These are phyloP conservation scores for Galaxias olidus DNA, from an alignment of 2,797 vertebrate species.

Conservation along the genomic window DNA sequence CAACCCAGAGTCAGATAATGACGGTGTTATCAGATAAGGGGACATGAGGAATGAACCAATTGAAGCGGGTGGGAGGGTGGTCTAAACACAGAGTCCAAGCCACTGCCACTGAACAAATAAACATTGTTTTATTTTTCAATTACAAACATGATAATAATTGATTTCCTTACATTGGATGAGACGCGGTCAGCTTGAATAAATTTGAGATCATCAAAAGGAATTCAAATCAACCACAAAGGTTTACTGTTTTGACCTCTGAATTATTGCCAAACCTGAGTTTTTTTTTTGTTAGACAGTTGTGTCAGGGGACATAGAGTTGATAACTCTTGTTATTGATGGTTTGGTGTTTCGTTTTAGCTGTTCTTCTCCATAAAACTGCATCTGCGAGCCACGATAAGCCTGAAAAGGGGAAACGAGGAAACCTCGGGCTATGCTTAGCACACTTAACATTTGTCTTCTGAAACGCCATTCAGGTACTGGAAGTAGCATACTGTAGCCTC, in stretches of 20 bases:
- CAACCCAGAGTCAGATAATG: constrained; percentile 84
- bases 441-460: constrained; percentile 50
- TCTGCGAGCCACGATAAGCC: constrained; percentile 71
- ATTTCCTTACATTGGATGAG: too few relatives aligned
- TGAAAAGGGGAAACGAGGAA: constrained; percentile 77
- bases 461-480: constrained; percentile 35
- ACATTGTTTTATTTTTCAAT: constrained; percentile 1
- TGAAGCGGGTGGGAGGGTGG: constrained; percentile 83
- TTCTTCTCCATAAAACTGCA: constrained; percentile 61
- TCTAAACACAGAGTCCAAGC: constrained; percentile 59
- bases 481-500: constrained; percentile 39
- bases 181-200: too few relatives aligned
- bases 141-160: background rate
- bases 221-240: constrained; percentile 23
- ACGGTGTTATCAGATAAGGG: constrained; percentile 87
- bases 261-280: constrained; percentile 22
- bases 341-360: constrained; percentile 51
- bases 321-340: constrained; percentile 39
- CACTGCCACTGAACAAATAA: constrained; percentile 33
- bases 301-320: constrained; percentile 15
- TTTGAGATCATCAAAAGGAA: background rate
- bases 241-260: constrained; percentile 8
- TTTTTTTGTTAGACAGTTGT: constrained; percentile 26
- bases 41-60: constrained; percentile 83
- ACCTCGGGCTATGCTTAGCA: constrained; percentile 70